Evolutionary conservation across 1,140 invertebrate genomes (phyloP).

Genomic region (Vanessa atalanta): DNA sequence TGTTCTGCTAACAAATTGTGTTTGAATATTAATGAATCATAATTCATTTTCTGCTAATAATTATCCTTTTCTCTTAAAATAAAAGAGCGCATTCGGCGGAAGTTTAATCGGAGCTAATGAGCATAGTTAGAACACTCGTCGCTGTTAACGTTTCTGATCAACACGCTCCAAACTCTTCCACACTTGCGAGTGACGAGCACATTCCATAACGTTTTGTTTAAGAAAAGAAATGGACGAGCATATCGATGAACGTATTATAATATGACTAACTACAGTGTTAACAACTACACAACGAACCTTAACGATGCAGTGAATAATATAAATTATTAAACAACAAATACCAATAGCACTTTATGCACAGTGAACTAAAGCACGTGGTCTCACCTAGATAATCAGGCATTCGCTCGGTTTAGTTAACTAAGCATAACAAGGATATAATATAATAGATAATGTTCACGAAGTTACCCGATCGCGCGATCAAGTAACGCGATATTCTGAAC

Average conservation of each 20-base stretch:
- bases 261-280: too few species aligned
- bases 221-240: too few species aligned
- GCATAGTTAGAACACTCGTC: constrained; percentile 1
- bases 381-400: constrained; percentile 1
- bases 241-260: too few species aligned
- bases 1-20: background rate
- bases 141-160: constrained; percentile 2
- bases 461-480: background rate
- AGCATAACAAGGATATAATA: background rate
- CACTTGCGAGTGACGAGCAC: too few species aligned
- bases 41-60: background rate
- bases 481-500: background rate
- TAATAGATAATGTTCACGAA: background rate
- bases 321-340: too few species aligned
- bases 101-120: constrained; percentile 15
- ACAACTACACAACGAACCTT: too few species aligned
- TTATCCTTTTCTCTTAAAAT: background rate
- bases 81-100: background rate
- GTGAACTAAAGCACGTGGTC: background rate
- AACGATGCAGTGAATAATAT: too few species aligned
- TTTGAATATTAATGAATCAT: background rate
- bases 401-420: background rate
- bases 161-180: background rate
- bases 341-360: too few species aligned
- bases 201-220: too few species aligned